Percentiles rank a stretch among this genome's conserved stretches.
These are phyloP conservation scores for Neofelis nebulosa DNA, from an alignment of 2,113 vertebrate genomes.

Conservation along the genomic window DNA sequence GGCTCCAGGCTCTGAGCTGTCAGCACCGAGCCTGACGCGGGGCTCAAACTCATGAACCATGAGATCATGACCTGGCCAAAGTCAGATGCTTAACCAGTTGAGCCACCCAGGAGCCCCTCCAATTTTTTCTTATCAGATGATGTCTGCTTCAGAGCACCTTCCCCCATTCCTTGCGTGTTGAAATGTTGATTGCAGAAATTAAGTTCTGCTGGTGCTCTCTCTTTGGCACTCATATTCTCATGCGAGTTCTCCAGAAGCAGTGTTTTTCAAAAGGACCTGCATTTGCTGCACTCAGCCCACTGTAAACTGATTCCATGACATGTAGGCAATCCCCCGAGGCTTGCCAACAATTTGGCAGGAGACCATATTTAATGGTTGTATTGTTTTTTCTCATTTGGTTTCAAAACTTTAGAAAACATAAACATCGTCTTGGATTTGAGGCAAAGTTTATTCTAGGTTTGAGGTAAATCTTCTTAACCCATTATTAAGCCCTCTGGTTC, in stretches of 20 bases:
- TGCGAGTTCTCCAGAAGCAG: neutral
- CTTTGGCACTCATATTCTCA: neutral
- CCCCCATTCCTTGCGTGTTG: neutral
- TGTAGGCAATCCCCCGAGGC: neutral
- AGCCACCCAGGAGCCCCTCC: no score
- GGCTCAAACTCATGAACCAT: no score
- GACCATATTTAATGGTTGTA: neutral
- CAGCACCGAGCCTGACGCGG: no score
- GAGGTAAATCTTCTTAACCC: neutral
- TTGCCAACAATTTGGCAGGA: neutral
- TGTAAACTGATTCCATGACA: neutral
- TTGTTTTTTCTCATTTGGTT: neutral
- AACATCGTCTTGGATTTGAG: neutral
- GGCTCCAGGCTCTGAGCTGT: no score
- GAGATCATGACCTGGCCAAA: no score
- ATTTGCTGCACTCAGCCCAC: neutral
- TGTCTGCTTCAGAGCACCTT: neutral
- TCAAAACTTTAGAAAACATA: neutral
- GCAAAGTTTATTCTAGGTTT: neutral
- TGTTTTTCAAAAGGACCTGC: neutral
- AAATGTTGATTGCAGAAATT: neutral
- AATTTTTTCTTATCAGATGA: neutral
- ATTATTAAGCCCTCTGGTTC: neutral
- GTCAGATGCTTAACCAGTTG: no score
- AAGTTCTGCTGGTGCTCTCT: neutral